Evolutionary conservation across 2,113 vertebrate species (phyloP), one percentile per base, ranked within the genome.

Genomic region (Brachypodius melanocephalos): DNA sequence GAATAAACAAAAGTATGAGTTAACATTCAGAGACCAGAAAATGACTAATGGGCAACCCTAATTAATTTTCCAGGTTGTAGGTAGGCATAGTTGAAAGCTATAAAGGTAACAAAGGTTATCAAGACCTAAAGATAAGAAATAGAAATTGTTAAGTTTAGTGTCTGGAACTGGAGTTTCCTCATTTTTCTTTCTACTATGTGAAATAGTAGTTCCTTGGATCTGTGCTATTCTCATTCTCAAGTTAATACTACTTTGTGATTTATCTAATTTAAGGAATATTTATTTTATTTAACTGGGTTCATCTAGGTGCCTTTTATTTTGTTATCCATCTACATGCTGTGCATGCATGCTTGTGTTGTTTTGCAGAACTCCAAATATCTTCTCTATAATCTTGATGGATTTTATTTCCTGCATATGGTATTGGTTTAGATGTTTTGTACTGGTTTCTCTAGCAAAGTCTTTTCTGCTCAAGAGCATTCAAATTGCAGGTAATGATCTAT

Each of bases 1-100:
- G 79, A 90, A 96, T 96, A 97, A 97, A 94, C 94, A 88, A 72
- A 95, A 91, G 87, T 82, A 52, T 90, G 85, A 93, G 96, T 91
- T 94, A 96, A 95, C 86, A 96, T 76, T 94, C 66, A 51, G 84
- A 91, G 68, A 87, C 89, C 36, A 52, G 69, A 59, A 82, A 83
- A 90, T 95, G 92, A 81, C 79, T 91, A 96, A 81, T 75, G 89
- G 86, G 24, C 67, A 65, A 26, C 68, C 42, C 72, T 92, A 88
- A 92, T 96, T 92, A 83, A 84, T 96, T 97, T 94, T 80, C 75
- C 81, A 89, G 75, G 66, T 94, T 17, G 42, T 86, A 66, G 78
- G 72, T 88, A 79, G 45, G 38, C 61, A 49, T 29, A 80, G 59
- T 75, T 91, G 87, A 89, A 66, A 91, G 93, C 43, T 59, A n/a